phyloP scores from a whole-genome alignment of 2,113 vertebrate genomes.

The Clarias magur region DNA sequence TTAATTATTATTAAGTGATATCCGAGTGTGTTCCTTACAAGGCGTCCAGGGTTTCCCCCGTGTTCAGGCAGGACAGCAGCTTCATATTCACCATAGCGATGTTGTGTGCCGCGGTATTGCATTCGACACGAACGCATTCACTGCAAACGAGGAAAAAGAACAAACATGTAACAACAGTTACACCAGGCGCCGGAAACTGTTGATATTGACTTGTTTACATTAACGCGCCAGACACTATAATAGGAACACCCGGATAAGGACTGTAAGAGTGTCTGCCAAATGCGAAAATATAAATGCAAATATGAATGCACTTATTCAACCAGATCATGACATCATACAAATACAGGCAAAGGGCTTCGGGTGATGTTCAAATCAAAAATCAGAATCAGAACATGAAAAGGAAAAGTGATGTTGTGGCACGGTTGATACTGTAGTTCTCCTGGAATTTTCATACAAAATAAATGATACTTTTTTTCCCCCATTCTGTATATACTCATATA shows the following conservation, averaged over 20 bases:
- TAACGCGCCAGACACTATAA: background rate
- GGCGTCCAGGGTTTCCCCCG: conserved; percentile 60
- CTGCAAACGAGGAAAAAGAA: conserved; percentile 60
- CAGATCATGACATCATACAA: background rate
- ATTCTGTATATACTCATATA: background rate
- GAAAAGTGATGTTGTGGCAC: background rate
- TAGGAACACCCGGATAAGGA: background rate
- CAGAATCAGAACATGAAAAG: background rate
- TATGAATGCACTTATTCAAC: too few relatives aligned
- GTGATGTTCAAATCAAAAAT: background rate
- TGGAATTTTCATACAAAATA: background rate
- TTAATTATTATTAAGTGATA: too few relatives aligned
- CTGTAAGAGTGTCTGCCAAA: too few relatives aligned
- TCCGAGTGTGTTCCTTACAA: conserved; percentile 69
- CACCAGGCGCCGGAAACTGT: too few relatives aligned
- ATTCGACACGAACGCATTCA: conserved; percentile 71
- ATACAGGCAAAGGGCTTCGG: background rate
- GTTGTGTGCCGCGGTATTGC: conserved; percentile 70
- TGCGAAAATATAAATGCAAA: too few relatives aligned
- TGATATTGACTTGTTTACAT: background rate
- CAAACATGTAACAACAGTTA: background rate
- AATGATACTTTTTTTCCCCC: background rate
- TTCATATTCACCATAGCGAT: conserved; percentile 69
- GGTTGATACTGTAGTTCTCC: background rate
- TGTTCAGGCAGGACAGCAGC: conserved; percentile 72